Base-by-base conservation (phyloP, 53 echinoderm and acorn worm species). In the Apostichopus leukothele region DNA sequence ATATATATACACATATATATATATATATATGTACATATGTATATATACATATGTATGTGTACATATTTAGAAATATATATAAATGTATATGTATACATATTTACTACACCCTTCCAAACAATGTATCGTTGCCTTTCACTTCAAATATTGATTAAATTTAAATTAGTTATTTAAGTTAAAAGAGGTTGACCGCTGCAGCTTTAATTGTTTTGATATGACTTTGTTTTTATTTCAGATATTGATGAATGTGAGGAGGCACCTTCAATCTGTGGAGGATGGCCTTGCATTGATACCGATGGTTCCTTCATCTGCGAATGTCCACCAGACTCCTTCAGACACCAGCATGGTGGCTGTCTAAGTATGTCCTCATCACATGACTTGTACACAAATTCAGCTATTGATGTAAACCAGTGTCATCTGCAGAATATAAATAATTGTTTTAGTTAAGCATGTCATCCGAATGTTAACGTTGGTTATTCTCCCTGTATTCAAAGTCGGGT, bases 261-360 rank as follows among this genome's bases (percentile, higher is more conserved):
- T 12, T 74, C 3, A 12, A 74, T 86, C 18, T 86, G 87, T 74
- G 74, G 73, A 12, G 6, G 9, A 21, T 26, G 2, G 21, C 16
- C 7, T 6, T 86, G 87, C 67, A 5, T 52, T 9, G 87, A 86
- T 67, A 74, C 52, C 13, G 87, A 73, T 12, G 87, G 87, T 12
- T 52, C 73, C 53, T 86, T 73, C 53, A 86, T 73, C 53, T 86
- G 87, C 7, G 87, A 86, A 53, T 86, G 87, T 86, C 74, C 87
- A 6, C 18, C 51, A 18, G 73, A 74, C 73, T 51, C 54, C 53
- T 86, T 86, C 74, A 51, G 74, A 86, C n/a, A 74, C 67, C 68
- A 86, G 11, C 61, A 60, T 12, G 22, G 22, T 21, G 84, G 22
- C 9, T 84, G 84, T n/a, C 27, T 84, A 13, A 84, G 84, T 84